phyloP scores from a whole-genome alignment of 2,888 invertebrate species.

The Drosophila phalerata region DNA sequence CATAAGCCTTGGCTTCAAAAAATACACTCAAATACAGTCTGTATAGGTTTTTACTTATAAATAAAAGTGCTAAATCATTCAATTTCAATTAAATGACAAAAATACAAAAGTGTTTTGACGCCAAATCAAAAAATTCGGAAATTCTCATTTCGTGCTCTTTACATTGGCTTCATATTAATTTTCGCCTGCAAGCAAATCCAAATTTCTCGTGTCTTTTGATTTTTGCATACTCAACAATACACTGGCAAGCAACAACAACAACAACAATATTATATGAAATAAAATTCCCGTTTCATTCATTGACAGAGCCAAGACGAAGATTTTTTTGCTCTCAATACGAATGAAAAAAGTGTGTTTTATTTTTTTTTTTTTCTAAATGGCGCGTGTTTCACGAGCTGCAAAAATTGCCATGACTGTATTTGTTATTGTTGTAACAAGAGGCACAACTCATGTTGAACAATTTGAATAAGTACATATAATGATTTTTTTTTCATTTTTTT shows the following conservation, averaged over 20 bases:
- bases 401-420: conserved; percentile 30
- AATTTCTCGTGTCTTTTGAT: conserved; percentile 34
- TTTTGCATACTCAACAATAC: conserved; percentile 60
- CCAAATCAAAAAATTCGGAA: conserved; percentile 71
- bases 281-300: conserved; percentile 69
- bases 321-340: conserved; percentile 36
- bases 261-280: conserved; percentile 40
- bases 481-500: conserved; percentile 15
- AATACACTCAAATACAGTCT: conserved; percentile 12
- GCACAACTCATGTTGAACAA: conserved; percentile 71
- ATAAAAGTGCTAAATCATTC: conserved; percentile 71
- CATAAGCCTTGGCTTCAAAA: conserved; percentile 53
- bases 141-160: conserved; percentile 64
- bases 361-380: conserved; percentile 43
- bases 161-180: conserved; percentile 63
- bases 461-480: conserved; percentile 69
- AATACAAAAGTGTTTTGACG: conserved; percentile 76
- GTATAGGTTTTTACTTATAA: conserved; percentile 18
- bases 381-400: conserved; percentile 61
- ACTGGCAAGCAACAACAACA: conserved; percentile 22
- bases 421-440: conserved; percentile 66
- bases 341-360: conserved; percentile 22
- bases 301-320: conserved; percentile 52
- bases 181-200: conserved; percentile 45
- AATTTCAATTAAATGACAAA: conserved; percentile 78